A percentile compares a stretch with the other conserved stretches of the same genome.
These are phyloP conservation scores for Poecilia velifera DNA, from an alignment of 2,797 vertebrate species.

Conservation along the genomic window DNA sequence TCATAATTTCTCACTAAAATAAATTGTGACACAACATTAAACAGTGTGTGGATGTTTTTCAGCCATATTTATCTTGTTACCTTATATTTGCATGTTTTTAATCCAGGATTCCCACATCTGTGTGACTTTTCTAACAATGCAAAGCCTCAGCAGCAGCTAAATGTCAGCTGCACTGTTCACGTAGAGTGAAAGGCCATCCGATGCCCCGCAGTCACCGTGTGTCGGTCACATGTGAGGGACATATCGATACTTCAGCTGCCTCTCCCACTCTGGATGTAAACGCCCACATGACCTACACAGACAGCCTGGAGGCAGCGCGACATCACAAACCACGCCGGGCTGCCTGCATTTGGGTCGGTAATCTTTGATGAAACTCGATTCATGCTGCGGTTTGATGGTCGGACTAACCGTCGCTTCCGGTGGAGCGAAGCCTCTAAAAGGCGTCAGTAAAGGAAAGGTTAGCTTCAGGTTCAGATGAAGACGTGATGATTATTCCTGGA, in stretches of 20 bases:
- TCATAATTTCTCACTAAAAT: too few relatives aligned
- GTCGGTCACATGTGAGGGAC: constrained; percentile 39
- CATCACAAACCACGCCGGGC: constrained; percentile 39
- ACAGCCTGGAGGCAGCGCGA: constrained; percentile 40
- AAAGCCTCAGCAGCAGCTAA: background rate
- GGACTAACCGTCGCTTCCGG: constrained; percentile 18
- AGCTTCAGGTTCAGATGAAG: constrained; percentile 33
- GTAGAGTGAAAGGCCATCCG: background rate
- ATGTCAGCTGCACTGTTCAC: constrained; percentile 4
- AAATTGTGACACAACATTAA: too few relatives aligned
- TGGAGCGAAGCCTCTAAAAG: constrained; percentile 28
- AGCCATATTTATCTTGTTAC: background rate
- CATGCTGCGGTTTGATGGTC: constrained; percentile 16
- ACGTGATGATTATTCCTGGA: constrained; percentile 38
- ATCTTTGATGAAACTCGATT: constrained; percentile 46
- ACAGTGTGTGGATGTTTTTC: too few relatives aligned
- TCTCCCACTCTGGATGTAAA: constrained; percentile 49
- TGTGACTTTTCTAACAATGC: background rate
- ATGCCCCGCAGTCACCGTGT: constrained; percentile 15
- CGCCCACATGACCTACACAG: constrained; percentile 53
- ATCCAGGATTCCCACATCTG: background rate
- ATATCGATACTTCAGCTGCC: constrained; percentile 59
- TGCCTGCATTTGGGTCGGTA: constrained; percentile 41
- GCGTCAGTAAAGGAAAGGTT: constrained; percentile 36
- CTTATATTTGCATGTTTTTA: background rate